phyloP scores from a whole-genome alignment of 2,888 invertebrate genomes.

The Ganaspis brasiliensis region DNA sequence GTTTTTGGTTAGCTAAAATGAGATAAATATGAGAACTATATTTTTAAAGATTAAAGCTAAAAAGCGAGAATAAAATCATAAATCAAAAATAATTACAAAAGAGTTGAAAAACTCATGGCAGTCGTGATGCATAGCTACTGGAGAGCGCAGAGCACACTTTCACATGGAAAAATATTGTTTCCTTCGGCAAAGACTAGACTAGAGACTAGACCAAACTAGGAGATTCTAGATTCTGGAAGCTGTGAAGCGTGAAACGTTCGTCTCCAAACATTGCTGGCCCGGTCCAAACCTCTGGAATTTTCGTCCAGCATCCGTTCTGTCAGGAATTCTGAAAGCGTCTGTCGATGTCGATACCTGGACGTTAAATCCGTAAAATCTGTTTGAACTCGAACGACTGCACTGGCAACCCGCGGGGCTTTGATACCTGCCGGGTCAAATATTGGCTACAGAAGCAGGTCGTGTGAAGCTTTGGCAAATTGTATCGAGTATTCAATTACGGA shows the following conservation, averaged over 20 bases:
- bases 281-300: background rate
- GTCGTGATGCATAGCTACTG: slow-evolving; percentile 31
- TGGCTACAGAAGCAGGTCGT: slow-evolving; percentile 60
- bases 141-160: slow-evolving; percentile 36
- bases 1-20: background rate
- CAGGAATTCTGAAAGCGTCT: slow-evolving; percentile 26
- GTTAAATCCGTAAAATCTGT: slow-evolving; percentile 38
- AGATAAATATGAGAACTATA: slow-evolving; percentile 20
- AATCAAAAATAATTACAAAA: slow-evolving; percentile 38
- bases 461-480: slow-evolving; percentile 69
- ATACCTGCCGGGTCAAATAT: slow-evolving; percentile 68
- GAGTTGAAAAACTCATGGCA: slow-evolving; percentile 17
- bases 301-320: background rate
- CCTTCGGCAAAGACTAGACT: slow-evolving; percentile 13
- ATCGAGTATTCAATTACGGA: slow-evolving; percentile 70
- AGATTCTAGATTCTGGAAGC: slow-evolving; percentile 12
- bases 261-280: slow-evolving; percentile 18
- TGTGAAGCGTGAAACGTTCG: slow-evolving; percentile 23
- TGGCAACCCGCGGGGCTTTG: slow-evolving; percentile 60
- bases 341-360: slow-evolving; percentile 28
- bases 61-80: slow-evolving; percentile 18
- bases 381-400: slow-evolving; percentile 31
- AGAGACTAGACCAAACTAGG: background rate
- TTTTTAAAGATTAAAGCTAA: slow-evolving; percentile 15
- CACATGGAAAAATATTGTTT: slow-evolving; percentile 37